Percentiles rank a stretch among this genome's conserved stretches.
Evolutionary conservation across 2,797 vertebrate species (phyloP).

Genomic region (Margarornis squamiger): DNA sequence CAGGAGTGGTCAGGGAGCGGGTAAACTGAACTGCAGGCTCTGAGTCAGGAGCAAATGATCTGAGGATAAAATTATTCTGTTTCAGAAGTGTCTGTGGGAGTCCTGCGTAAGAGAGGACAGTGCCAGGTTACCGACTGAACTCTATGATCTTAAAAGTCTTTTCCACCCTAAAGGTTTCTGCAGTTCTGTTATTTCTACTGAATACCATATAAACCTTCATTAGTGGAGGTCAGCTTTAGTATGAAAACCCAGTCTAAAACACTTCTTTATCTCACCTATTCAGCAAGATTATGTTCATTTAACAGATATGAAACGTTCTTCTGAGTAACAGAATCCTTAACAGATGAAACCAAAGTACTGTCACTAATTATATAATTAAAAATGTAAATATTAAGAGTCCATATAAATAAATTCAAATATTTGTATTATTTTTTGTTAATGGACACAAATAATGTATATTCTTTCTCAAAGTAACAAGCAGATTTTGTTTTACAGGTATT

Average conservation of each 20-base stretch:
- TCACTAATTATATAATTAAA: background rate
- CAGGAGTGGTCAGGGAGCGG: background rate
- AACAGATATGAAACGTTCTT: background rate
- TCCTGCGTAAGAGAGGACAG: background rate
- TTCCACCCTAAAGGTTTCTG: background rate
- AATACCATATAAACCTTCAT: background rate
- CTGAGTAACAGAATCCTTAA: background rate
- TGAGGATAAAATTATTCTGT: background rate
- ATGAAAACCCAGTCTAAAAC: background rate
- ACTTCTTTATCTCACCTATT: background rate
- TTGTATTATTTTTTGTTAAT: background rate
- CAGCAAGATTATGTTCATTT: background rate
- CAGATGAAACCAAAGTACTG: background rate
- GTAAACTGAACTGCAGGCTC: background rate
- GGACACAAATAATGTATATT: background rate
- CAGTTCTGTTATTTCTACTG: background rate
- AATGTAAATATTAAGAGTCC: background rate
- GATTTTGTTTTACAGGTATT: background rate
- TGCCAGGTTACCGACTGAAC: rapidly evolving
- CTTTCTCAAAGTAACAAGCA: background rate
- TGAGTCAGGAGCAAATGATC: background rate
- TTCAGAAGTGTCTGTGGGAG: background rate
- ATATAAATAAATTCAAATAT: background rate
- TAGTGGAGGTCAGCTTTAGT: background rate
- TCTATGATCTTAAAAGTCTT: background rate